These are phyloP conservation scores for Momotus momota DNA, from an alignment of 2,797 vertebrate species.

Conservation along the genomic window DNA sequence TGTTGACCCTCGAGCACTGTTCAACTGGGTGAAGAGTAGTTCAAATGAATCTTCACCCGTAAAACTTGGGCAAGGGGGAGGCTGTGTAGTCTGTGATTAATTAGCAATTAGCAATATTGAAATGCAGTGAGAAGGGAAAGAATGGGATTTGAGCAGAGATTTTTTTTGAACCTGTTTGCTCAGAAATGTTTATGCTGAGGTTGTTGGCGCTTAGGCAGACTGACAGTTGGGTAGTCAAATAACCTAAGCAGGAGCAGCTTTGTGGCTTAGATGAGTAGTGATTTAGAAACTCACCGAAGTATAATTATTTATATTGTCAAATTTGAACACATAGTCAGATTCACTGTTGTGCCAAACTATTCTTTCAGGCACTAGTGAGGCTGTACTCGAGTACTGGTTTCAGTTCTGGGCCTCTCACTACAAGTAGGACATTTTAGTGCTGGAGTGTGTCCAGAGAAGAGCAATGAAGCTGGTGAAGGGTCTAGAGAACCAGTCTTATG, in stretches of 20 bases:
- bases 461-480: neutral
- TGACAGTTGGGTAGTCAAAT: neutral
- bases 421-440: neutral
- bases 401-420: neutral
- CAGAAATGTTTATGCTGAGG: neutral
- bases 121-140: constrained; percentile 7
- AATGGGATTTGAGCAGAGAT: neutral
- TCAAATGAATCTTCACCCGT: constrained; percentile 33
- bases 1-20: constrained; percentile 36
- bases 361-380: neutral
- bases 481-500: no score
- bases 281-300: neutral
- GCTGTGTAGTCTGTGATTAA: constrained; percentile 19
- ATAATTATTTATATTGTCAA: neutral
- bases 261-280: neutral
- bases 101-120: constrained; percentile 33
- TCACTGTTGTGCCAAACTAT: neutral
- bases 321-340: rapidly evolving
- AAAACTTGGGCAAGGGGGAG: neutral
- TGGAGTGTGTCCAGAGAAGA: neutral
- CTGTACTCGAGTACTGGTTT: neutral
- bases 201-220: neutral
- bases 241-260: neutral
- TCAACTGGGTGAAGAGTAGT: constrained; percentile 9
- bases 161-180: neutral